Percentiles rank a stretch among this genome's conserved stretches.
Conservation (phyloP, 2,113 vertebrate species). For the Thamnophis sirtalis region DNA sequence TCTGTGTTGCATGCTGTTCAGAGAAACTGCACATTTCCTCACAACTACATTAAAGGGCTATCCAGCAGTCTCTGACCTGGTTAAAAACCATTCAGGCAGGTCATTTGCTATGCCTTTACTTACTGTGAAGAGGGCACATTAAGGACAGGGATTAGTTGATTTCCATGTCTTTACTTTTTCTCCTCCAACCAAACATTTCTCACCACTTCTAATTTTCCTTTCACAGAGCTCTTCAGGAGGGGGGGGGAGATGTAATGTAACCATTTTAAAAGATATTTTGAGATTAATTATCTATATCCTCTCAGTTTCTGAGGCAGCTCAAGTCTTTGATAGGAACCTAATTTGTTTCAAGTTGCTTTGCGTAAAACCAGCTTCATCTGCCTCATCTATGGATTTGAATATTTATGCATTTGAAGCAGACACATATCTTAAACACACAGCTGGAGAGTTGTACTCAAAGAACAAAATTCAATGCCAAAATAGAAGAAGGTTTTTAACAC, state of each 20-base stretch:
- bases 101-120: not conserved
- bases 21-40: not conserved
- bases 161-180: not conserved
- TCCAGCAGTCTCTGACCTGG: not conserved
- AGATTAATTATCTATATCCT: not conserved
- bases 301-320: not conserved
- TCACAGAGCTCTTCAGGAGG: not conserved
- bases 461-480: not conserved
- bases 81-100: not conserved
- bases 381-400: not conserved
- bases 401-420: not conserved
- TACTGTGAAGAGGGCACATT: not conserved
- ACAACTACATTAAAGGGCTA: not conserved
- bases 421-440: not conserved
- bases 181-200: not conserved
- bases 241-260: not conserved
- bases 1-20: not conserved
- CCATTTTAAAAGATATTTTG: not conserved
- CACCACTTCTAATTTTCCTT: not conserved
- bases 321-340: not conserved
- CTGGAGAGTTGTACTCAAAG: not conserved
- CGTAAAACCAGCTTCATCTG: not conserved
- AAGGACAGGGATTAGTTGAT: not conserved
- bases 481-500: not conserved
- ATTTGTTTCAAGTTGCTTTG: not conserved